Conservation (phyloP, 2,113 vertebrate genomes). For the Sorex araneus region DNA sequence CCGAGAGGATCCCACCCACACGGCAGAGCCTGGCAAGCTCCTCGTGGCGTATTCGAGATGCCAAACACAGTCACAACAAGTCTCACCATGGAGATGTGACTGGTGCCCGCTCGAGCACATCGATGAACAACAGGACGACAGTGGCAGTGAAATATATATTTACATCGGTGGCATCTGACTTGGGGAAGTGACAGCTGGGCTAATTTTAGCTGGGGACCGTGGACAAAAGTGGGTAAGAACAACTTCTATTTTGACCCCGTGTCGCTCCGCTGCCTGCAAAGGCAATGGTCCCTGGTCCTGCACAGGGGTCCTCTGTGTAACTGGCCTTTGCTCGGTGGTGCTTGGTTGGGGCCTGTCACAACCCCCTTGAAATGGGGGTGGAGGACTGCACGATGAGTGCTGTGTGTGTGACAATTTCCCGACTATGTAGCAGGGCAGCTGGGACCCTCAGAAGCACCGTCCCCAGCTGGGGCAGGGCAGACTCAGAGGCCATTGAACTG, state of each 20-base stretch:
- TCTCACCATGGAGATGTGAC: too few relatives aligned
- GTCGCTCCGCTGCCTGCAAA: conserved; percentile 64
- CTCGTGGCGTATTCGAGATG: too few relatives aligned
- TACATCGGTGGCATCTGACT: conserved; percentile 62
- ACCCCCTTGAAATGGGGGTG: too few relatives aligned
- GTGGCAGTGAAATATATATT: conserved; percentile 64
- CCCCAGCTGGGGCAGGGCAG: conserved; percentile 2
- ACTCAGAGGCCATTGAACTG: not conserved
- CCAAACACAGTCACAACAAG: too few relatives aligned
- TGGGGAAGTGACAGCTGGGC: conserved; percentile 60
- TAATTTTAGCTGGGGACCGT: conserved; percentile 63
- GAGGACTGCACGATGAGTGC: too few relatives aligned
- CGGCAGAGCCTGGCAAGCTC: too few relatives aligned
- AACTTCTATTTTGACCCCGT: conserved; percentile 69
- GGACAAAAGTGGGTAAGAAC: conserved; percentile 69
- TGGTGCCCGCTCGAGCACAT: too few relatives aligned
- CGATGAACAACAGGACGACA: too few relatives aligned
- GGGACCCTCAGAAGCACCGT: not conserved
- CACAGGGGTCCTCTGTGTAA: conserved; percentile 41
- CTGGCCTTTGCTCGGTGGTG: not conserved
- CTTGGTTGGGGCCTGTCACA: not conserved
- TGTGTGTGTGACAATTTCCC: conserved; percentile 39
- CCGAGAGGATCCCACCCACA: too few relatives aligned
- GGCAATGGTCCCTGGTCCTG: conserved; percentile 66
- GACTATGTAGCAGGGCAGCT: not conserved